Percentiles rank a stretch among this genome's conserved stretches.
Conservation (phyloP, 2,888 invertebrate species). For the Amiota communis region DNA sequence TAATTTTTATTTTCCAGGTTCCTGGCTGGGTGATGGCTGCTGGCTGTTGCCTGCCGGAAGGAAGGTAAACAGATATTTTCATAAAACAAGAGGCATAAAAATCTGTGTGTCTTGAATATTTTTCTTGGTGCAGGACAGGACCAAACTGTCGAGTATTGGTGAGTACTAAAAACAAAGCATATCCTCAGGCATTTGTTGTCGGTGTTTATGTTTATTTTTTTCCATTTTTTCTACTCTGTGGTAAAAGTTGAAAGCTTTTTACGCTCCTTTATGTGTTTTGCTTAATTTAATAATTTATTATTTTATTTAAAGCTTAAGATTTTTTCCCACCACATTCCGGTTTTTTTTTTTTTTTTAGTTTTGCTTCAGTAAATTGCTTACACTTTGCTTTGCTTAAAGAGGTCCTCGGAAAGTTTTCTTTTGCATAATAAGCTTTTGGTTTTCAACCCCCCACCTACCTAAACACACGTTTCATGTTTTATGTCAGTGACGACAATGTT, state of each 20-base stretch:
- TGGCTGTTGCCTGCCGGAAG: too few species aligned
- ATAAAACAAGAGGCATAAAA: neutral
- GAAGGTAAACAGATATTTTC: neutral
- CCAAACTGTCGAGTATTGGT: neutral
- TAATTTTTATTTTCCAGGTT: neutral
- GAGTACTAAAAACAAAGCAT: neutral
- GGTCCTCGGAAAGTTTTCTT: conserved; percentile 15
- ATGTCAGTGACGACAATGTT: conserved; percentile 8
- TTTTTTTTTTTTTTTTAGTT: conserved; percentile 7
- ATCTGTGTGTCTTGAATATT: neutral
- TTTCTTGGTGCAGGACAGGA: too few species aligned
- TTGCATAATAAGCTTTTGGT: conserved; percentile 38
- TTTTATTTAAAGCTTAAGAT: conserved; percentile 22
- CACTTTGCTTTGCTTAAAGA: neutral
- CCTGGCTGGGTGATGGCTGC: too few species aligned
- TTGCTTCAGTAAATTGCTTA: neutral
- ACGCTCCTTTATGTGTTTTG: neutral
- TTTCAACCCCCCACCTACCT: neutral
- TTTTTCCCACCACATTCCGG: neutral
- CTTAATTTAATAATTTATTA: conserved; percentile 43
- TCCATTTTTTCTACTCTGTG: neutral
- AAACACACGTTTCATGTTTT: neutral
- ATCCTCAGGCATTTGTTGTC: neutral
- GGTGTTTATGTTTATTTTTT: neutral
- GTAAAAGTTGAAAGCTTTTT: conserved; percentile 1